Base-by-base conservation (phyloP, 1,140 invertebrate species). In the Drosophila pseudoananassae region DNA sequence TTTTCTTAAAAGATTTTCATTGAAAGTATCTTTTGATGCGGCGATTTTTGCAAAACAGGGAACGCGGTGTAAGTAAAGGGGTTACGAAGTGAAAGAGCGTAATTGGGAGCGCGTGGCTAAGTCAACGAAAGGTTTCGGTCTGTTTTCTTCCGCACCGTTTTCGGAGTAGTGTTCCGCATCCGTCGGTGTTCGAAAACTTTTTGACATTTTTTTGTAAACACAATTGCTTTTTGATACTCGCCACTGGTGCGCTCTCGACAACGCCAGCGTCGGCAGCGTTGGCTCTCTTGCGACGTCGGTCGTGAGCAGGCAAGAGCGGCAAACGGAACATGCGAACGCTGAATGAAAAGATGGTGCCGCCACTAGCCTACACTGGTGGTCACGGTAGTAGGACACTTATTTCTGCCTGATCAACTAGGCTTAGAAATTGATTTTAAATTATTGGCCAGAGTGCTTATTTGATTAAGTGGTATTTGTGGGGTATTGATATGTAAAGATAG, bases 91-190 rank as follows among this genome's bases (percentile, higher is more conserved):
- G 25, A 27, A 27, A 27, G 25, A 27, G 25, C 58, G 14, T 57
- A 25, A 60, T 61, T 70, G 53, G 68, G 55, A 76, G 68, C 43
- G 63, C 77, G 84, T 85, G 83, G 81, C 79, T 81, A 27, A 73
- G 40, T 15, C 14, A 14, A 43, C 45, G 23, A 27, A 27, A 27
- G 25, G 25, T 27, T 27, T 27, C 25, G 25, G 25, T 27, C 25
- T 27, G 25, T 43, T 43, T 23, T 46, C 15, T 20, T 46, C 43
- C 43, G 43, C 43, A 46, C 43, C 43, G 43, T 46, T 46, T 46
- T 46, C 43, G 25, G 25, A 27, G 25, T 10, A 46, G 17, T 17
- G 43, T 46, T 46, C 43, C 43, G 43, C 43, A 46, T 46, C 43
- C n/a, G 43, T 46, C 43, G 43, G 43, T 6, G 43, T 46, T 46